These are phyloP conservation scores for Chiroxiphia lanceolata DNA, from an alignment of 2,797 vertebrate species.

Conservation along the genomic window DNA sequence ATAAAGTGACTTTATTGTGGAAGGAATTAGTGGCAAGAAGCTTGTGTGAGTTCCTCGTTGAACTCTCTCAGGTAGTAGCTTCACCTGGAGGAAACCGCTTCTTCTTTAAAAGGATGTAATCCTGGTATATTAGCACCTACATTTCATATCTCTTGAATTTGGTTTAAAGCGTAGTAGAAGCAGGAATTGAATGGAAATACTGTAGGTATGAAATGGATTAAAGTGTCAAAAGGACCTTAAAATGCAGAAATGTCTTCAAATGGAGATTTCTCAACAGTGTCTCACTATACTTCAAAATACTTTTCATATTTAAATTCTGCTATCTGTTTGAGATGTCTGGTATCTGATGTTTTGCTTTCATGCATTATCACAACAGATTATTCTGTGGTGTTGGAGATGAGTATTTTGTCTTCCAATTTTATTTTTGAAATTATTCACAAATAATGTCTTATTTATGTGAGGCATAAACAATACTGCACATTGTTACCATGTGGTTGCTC, in stretches of 20 bases:
- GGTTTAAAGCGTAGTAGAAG: not conserved
- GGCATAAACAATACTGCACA: not conserved
- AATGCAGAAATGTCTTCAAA: slow-evolving; percentile 26
- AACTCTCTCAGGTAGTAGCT: not conserved
- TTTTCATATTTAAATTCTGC: slow-evolving; percentile 53
- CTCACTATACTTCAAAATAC: slow-evolving; percentile 11
- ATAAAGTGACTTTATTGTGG: not conserved
- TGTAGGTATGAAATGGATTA: not conserved
- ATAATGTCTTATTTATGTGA: not conserved
- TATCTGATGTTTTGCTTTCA: slow-evolving; percentile 7
- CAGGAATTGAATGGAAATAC: not conserved
- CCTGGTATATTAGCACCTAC: not conserved
- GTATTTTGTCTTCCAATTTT: not conserved
- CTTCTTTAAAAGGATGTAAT: not conserved
- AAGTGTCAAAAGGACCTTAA: slow-evolving; percentile 5
- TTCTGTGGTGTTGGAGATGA: not conserved
- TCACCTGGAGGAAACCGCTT: not conserved
- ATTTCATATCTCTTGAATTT: slow-evolving; percentile 14
- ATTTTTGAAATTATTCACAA: not conserved
- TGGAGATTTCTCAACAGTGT: not conserved
- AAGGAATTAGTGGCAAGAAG: not conserved
- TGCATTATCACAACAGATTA: slow-evolving; percentile 2
- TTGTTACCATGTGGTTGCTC: not conserved
- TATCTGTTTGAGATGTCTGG: not conserved
- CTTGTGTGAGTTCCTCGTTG: not conserved